Conservation (phyloP, 2,797 vertebrate genomes). For the Mallotus villosus region DNA sequence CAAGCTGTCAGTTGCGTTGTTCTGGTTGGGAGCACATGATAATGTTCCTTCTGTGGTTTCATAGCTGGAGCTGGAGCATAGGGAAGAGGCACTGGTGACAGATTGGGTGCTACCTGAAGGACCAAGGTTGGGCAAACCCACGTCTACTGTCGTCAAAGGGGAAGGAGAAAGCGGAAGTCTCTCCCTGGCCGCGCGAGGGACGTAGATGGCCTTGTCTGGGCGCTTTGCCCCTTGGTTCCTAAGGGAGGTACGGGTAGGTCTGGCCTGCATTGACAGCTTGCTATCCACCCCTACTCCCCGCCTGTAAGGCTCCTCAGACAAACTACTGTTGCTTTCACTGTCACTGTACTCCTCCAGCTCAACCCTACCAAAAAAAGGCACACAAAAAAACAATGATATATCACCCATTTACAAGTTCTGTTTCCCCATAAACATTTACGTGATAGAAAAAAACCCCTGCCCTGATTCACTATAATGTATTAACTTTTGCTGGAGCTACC, state of each 20-base stretch:
- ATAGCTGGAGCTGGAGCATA: conserved; percentile 17
- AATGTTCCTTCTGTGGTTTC: conserved; percentile 30
- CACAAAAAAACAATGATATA: not conserved
- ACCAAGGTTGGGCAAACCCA: conserved; percentile 12
- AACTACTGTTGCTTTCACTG: conserved; percentile 39
- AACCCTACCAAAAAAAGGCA: conserved; percentile 41
- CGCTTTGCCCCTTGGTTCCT: conserved; percentile 54
- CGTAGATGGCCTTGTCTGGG: conserved; percentile 82
- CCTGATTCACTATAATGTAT: not conserved
- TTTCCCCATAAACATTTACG: too few relatives aligned
- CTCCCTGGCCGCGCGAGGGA: conserved; percentile 72
- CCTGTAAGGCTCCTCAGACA: conserved; percentile 35
- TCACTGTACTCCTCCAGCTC: conserved; percentile 59
- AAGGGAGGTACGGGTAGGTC: conserved; percentile 25
- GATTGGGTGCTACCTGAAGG: conserved; percentile 20
- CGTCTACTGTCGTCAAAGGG: not conserved
- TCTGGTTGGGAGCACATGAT: conserved; percentile 7
- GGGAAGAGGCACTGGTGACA: conserved; percentile 23
- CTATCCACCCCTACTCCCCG: conserved; percentile 31
- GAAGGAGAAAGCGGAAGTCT: conserved; percentile 44
- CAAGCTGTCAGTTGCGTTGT: conserved; percentile 9
- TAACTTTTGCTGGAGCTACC: not conserved
- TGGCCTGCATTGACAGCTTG: conserved; percentile 5
- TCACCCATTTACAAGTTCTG: not conserved
- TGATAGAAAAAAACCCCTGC: too few relatives aligned